phyloP scores from a whole-genome alignment of 1,140 invertebrate genomes.

The Acromyrmex echinatior region DNA sequence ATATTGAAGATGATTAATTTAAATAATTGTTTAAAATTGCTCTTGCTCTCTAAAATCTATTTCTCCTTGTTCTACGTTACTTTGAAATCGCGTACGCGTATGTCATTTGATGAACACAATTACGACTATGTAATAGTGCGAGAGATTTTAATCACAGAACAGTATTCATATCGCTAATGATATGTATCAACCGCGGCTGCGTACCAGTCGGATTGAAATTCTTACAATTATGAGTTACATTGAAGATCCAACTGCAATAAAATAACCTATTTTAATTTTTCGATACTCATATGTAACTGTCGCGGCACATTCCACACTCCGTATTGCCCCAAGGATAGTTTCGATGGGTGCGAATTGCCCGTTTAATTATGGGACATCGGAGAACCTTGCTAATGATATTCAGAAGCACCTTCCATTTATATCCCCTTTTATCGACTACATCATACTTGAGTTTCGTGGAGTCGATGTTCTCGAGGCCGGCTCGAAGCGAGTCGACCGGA shows the following conservation, averaged over 20 bases:
- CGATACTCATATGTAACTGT: background rate
- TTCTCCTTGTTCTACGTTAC: background rate
- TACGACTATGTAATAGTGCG: conserved; percentile 36
- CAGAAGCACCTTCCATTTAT: conserved; percentile 58
- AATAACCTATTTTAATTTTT: conserved; percentile 39
- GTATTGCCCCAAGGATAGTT: conserved; percentile 4
- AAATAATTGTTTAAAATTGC: background rate
- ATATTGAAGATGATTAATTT: background rate
- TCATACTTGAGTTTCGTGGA: conserved; percentile 31
- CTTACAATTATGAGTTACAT: conserved; percentile 53
- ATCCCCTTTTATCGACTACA: conserved; percentile 49
- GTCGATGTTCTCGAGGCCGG: background rate
- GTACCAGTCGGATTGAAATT: conserved; percentile 39
- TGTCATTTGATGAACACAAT: conserved; percentile 33
- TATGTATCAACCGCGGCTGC: conserved; percentile 22
- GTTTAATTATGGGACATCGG: conserved; percentile 55
- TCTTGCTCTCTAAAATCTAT: background rate
- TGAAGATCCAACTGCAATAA: conserved; percentile 31
- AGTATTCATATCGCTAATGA: conserved; percentile 49
- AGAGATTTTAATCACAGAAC: conserved; percentile 53
- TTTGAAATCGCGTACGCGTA: background rate
- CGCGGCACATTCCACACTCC: background rate
- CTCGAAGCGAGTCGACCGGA: background rate
- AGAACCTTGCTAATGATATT: conserved; percentile 49
- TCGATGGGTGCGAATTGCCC: conserved; percentile 21